Conservation (phyloP, 2,888 invertebrate genomes). For the Pyralis farinalis region DNA sequence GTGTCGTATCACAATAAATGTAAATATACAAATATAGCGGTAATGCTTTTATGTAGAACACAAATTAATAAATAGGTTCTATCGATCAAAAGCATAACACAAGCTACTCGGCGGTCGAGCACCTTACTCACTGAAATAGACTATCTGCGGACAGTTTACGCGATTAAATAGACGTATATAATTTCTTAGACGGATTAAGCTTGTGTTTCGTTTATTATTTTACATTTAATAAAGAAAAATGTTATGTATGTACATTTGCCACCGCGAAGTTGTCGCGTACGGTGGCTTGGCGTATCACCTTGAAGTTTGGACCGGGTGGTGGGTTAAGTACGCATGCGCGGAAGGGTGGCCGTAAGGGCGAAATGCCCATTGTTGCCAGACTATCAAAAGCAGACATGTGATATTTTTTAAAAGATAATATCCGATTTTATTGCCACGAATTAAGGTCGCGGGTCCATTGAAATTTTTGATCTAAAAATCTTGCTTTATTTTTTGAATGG, state of each 20-base stretch:
- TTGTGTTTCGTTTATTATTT: slow-evolving; percentile 56
- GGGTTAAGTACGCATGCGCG: slow-evolving; percentile 57
- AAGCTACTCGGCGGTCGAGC: slow-evolving; percentile 14
- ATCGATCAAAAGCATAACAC: slow-evolving; percentile 67
- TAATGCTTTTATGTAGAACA: slow-evolving; percentile 57
- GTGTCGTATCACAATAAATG: slow-evolving; percentile 43
- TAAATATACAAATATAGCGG: slow-evolving; percentile 32
- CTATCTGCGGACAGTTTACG: slow-evolving; percentile 9
- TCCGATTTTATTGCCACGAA: slow-evolving; percentile 31
- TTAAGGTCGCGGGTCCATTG: slow-evolving; percentile 42
- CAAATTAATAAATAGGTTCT: slow-evolving; percentile 72
- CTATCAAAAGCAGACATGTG: slow-evolving; percentile 36
- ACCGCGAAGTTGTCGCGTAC: slow-evolving; percentile 67
- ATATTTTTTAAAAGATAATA: slow-evolving; percentile 35
- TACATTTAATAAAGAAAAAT: slow-evolving; percentile 56
- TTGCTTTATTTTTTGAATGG: slow-evolving; percentile 25
- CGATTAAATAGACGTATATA: slow-evolving; percentile 18
- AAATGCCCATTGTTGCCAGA: slow-evolving; percentile 65
- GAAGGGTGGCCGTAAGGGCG: slow-evolving; percentile 55
- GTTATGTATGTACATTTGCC: slow-evolving; percentile 73
- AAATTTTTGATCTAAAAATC: slow-evolving; percentile 3
- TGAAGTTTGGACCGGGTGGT: slow-evolving; percentile 48
- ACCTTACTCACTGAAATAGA: slow-evolving; percentile 18
- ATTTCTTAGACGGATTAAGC: slow-evolving; percentile 63
- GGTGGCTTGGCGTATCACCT: slow-evolving; percentile 59